Base-by-base conservation (phyloP, 2,797 vertebrate species). In the Peromyscus eremicus region DNA sequence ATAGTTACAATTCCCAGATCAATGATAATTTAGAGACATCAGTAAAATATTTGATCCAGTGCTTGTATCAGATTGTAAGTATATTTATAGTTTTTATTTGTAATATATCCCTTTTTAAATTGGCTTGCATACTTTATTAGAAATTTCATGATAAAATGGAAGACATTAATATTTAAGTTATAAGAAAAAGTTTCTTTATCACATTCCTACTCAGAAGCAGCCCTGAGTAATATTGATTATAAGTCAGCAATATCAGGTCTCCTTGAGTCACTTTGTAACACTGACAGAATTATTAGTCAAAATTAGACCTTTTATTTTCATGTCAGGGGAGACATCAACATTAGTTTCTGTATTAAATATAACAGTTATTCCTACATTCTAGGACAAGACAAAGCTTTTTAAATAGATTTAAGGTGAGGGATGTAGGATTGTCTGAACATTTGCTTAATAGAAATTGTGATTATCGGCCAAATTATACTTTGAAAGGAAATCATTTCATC, bases 321-420 rank as follows among this genome's bases (percentile, higher is more conserved):
- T 97, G 97, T 96, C 93, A 98, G 68, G 37, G 79, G 89, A 98
- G 85, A 96, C 49, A 95, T 92, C 97, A 97, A 90, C 95, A 97
- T 98, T 98, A 97, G 90, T 97, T 95, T 97, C 97, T 97, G 91
- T 96, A 96, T 97, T 96, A 98, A 95, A 94, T 79, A 97, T 96
- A 96, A 98, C 97, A 98, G 92, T 91, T 92, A 37, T 93, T 96
- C 77, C 92, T 96, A 89, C 83, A 89, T 95, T 98, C 81, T 98
- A 55, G 82, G 82, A 96, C 13, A 32, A 92, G 82, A 98, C 94
- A 98, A 98, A 98, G 94, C 60, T 97, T 92, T 86, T 97, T 95
- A 97, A 96, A 95, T 75, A 92, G 79, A 94, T 96, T 97, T 97
- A 92, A 95, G 86, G 81, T 97, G 90, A 97, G 97, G n/a, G 90